These are phyloP conservation scores for Dioctria linearis DNA, from an alignment of 2,888 invertebrate genomes.

Conservation along the genomic window DNA sequence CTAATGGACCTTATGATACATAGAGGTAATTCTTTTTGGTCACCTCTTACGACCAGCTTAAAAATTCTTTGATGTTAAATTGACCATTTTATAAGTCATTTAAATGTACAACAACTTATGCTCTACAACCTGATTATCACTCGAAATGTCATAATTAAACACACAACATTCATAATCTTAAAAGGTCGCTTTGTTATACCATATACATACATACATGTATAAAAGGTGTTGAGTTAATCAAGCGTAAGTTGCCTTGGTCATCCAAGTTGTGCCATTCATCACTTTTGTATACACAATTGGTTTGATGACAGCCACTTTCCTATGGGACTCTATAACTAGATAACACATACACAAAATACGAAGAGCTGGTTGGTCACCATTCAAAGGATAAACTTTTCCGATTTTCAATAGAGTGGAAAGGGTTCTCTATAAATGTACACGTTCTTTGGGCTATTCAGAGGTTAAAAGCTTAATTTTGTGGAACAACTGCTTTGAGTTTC, in stretches of 20 bases:
- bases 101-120: too few relatives aligned
- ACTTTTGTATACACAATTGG: constrained; percentile 51
- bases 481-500: constrained; percentile 42
- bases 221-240: constrained; percentile 24
- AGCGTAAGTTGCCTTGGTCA: constrained; percentile 32
- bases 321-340: constrained; percentile 14
- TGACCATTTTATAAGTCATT: too few relatives aligned
- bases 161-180: too few relatives aligned
- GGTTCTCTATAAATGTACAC: constrained; percentile 35
- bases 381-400: constrained; percentile 42
- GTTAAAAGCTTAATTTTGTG: constrained; percentile 46
- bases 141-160: too few relatives aligned
- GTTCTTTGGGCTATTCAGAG: constrained; percentile 43
- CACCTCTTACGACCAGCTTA: too few relatives aligned
- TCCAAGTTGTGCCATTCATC: constrained; percentile 48
- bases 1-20: too few relatives aligned
- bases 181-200: too few relatives aligned
- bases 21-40: too few relatives aligned
- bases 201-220: too few relatives aligned
- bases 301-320: constrained; percentile 40
- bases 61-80: too few relatives aligned
- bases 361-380: constrained; percentile 8
- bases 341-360: neutral
- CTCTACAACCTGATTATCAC: too few relatives aligned
- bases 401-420: constrained; percentile 39